These are phyloP conservation scores for Myxocyprinus asiaticus DNA, from an alignment of 2,113 vertebrate genomes.

Conservation along the genomic window DNA sequence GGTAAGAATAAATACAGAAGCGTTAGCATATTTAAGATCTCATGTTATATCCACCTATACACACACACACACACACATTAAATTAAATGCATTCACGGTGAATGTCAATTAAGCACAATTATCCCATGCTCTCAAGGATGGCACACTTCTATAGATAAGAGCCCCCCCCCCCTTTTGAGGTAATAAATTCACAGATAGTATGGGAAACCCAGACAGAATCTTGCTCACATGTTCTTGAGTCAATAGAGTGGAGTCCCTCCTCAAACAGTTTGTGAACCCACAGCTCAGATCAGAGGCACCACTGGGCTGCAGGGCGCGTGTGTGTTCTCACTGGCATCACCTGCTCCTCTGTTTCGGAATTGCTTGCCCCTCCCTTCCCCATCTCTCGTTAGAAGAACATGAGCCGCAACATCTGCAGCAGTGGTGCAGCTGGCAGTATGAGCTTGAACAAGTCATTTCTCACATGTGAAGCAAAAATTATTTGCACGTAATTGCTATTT, in stretches of 20 bases:
- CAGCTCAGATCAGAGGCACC: slow-evolving; percentile 57
- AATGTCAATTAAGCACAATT: slow-evolving; percentile 67
- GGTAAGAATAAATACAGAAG: too few species aligned
- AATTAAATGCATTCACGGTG: slow-evolving; percentile 45
- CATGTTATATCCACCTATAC: too few species aligned
- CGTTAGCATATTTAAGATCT: too few species aligned
- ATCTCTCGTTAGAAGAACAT: slow-evolving; percentile 6
- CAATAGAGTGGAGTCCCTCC: slow-evolving; percentile 57
- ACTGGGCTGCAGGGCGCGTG: slow-evolving; percentile 54
- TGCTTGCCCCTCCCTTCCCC: background rate
- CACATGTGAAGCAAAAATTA: too few species aligned
- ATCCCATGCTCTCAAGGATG: slow-evolving; percentile 60
- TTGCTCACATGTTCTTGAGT: slow-evolving; percentile 66
- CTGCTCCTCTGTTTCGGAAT: slow-evolving; percentile 17
- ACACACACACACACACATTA: too few species aligned
- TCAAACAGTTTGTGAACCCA: slow-evolving; percentile 58
- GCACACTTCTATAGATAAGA: slow-evolving; percentile 70
- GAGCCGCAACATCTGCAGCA: slow-evolving; percentile 51
- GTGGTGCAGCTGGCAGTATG: background rate
- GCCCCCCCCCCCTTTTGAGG: slow-evolving; percentile 47
- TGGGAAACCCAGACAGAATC: slow-evolving; percentile 67
- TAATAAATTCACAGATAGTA: slow-evolving; percentile 67
- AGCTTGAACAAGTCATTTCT: too few species aligned
- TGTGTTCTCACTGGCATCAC: slow-evolving; percentile 45
- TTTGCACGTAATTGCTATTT: too few species aligned